Conservation (phyloP, 2,888 invertebrate genomes). For the Eristalis pertinax region DNA sequence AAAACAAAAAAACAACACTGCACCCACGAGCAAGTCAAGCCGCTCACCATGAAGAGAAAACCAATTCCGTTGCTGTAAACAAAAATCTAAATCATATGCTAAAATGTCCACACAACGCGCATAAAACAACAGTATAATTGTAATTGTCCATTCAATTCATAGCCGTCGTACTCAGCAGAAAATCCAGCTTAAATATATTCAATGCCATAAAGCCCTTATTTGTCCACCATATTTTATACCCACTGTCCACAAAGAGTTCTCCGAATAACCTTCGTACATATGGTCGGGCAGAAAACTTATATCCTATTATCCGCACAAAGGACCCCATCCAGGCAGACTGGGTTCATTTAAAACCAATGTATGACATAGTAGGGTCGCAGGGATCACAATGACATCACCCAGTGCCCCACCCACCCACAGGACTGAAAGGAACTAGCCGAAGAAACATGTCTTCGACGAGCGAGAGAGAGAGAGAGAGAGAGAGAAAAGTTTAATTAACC, state of each 20-base stretch:
- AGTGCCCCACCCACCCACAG: not conserved
- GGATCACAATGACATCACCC: constrained; percentile 45
- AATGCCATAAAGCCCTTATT: constrained; percentile 35
- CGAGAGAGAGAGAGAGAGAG: not conserved
- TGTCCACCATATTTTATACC: constrained; percentile 36
- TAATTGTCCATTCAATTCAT: constrained; percentile 32
- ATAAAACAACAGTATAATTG: not conserved
- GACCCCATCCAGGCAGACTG: constrained; percentile 41
- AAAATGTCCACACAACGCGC: not conserved
- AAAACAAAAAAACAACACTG: not conserved
- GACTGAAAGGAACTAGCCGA: not conserved
- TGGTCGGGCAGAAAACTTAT: constrained; percentile 35
- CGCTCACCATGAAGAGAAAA: not conserved
- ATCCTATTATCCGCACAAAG: constrained; percentile 58
- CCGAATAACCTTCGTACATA: constrained; percentile 29
- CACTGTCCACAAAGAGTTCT: constrained; percentile 17
- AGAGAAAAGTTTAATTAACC: constrained; percentile 40
- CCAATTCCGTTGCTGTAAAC: constrained; percentile 6
- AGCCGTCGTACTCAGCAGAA: not conserved
- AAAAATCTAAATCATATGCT: constrained; percentile 19
- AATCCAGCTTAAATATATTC: constrained; percentile 36
- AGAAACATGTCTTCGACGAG: not conserved
- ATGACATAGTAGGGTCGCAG: constrained; percentile 27
- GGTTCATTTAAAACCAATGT: constrained; percentile 51
- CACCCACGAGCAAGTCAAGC: not conserved